These are phyloP conservation scores for Calliphora vicina DNA, from an alignment of 1,140 invertebrate species.

Conservation along the genomic window DNA sequence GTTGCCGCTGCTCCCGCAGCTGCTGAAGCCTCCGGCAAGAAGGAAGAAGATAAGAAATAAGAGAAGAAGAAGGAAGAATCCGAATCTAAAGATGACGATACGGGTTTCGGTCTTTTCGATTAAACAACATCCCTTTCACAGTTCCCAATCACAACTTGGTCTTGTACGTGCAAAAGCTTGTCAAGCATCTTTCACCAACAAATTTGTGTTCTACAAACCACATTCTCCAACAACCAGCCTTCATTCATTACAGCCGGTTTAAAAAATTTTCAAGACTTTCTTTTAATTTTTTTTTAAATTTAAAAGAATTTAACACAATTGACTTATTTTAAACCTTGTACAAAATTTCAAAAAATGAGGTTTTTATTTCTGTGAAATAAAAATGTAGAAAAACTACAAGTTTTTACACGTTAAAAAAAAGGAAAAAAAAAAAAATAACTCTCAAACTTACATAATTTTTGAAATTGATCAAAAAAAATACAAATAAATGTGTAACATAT, in stretches of 20 bases:
- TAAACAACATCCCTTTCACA: constrained; percentile 63
- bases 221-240: not conserved
- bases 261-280: constrained; percentile 9
- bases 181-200: constrained; percentile 15
- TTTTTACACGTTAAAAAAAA: constrained; percentile 40
- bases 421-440: too few species aligned
- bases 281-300: too few species aligned
- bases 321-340: constrained; percentile 34
- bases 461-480: too few species aligned
- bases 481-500: too few species aligned
- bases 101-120: constrained; percentile 87
- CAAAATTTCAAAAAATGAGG: constrained; percentile 24
- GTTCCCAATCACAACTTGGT: constrained; percentile 23
- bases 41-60: constrained; percentile 77
- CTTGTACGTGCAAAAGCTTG: constrained; percentile 41
- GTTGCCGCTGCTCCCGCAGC: constrained; percentile 68
- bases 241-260: constrained; percentile 37
- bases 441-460: too few species aligned
- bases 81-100: constrained; percentile 83
- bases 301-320: not conserved
- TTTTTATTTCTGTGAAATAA: constrained; percentile 42
- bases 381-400: constrained; percentile 30
- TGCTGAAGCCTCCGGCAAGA: constrained; percentile 70
- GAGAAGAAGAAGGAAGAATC: constrained; percentile 82
- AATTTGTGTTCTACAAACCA: not conserved